Percentiles rank a stretch among this genome's conserved stretches.
phyloP scores from a whole-genome alignment of 2,113 vertebrate species.

The Aix galericulata region DNA sequence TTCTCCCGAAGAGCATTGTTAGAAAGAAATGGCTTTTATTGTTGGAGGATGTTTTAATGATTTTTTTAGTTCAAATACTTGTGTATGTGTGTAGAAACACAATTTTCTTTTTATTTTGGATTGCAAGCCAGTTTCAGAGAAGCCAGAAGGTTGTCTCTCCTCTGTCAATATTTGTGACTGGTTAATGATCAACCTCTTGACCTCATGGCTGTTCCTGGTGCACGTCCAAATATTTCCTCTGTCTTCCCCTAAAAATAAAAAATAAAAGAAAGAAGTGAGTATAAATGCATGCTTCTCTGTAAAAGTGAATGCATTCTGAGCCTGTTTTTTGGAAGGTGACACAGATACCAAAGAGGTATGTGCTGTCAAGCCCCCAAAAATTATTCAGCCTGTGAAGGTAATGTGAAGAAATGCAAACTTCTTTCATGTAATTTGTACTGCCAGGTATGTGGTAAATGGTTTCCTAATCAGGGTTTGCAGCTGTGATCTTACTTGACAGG shows the following conservation, averaged over 20 bases:
- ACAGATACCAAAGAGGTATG: neutral
- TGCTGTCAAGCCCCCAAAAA: fast-evolving
- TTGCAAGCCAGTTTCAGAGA: neutral
- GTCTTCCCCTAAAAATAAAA: neutral
- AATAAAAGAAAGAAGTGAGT: constrained; percentile 22
- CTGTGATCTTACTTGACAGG: neutral
- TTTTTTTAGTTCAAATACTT: neutral
- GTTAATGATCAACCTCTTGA: constrained; percentile 68
- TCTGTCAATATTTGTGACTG: constrained; percentile 73
- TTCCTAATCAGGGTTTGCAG: neutral
- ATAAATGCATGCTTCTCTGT: neutral
- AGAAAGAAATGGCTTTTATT: neutral
- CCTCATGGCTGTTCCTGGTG: constrained; percentile 18
- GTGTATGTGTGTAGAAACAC: neutral
- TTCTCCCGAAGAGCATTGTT: neutral
- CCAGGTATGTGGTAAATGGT: neutral
- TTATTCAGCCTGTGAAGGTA: neutral
- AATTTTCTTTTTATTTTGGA: neutral
- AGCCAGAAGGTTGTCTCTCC: neutral
- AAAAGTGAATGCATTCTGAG: neutral
- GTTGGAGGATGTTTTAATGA: neutral
- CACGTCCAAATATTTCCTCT: constrained; percentile 13
- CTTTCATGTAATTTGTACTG: neutral
- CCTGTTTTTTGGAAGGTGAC: neutral
- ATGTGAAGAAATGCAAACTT: neutral